Percentiles rank a stretch among this genome's conserved stretches.
phyloP scores from a whole-genome alignment of 2,113 vertebrate genomes.

The Puntigrus tetrazona region DNA sequence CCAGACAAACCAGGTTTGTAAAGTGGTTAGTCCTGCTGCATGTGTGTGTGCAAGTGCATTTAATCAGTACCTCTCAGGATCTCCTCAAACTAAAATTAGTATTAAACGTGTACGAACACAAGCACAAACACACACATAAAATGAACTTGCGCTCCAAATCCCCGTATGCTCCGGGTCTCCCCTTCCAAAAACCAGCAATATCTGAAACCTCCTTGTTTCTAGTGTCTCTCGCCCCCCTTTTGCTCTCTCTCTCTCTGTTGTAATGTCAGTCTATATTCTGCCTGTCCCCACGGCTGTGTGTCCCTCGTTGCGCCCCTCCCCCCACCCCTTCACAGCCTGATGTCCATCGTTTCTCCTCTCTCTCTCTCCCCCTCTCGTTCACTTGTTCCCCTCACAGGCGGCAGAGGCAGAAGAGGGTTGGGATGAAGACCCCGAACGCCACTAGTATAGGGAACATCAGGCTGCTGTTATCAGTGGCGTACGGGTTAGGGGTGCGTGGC shows the following conservation, averaged over 20 bases:
- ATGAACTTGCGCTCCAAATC: neutral
- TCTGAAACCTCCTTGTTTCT: neutral
- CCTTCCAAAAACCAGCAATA: neutral
- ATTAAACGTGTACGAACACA: slow-evolving; percentile 24
- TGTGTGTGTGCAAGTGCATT: neutral
- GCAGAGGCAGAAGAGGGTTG: slow-evolving; percentile 98
- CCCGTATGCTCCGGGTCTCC: neutral
- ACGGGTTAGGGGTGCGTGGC: slow-evolving; percentile 94
- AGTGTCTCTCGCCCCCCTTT: neutral
- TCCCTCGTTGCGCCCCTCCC: neutral
- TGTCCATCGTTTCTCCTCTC: slow-evolving; percentile 21
- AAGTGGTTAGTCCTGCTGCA: slow-evolving; percentile 22
- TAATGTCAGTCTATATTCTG: slow-evolving; percentile 27
- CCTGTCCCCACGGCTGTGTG: neutral
- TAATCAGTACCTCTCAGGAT: slow-evolving; percentile 27
- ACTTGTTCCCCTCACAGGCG: slow-evolving; percentile 54
- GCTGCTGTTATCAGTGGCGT: slow-evolving; percentile 99
- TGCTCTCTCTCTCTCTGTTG: neutral
- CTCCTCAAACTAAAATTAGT: slow-evolving; percentile 7
- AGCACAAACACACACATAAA: slow-evolving; percentile 16
- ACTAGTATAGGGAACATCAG: slow-evolving; percentile 98
- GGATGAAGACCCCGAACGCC: slow-evolving; percentile 98
- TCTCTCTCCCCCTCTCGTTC: slow-evolving; percentile 4
- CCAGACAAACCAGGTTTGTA: slow-evolving; percentile 39
- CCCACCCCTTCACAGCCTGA: slow-evolving; percentile 30